A percentile compares a stretch with the other conserved stretches of the same genome.
These are phyloP conservation scores for Myiozetetes cayanensis DNA, from an alignment of 2,113 vertebrate genomes.

Conservation along the genomic window DNA sequence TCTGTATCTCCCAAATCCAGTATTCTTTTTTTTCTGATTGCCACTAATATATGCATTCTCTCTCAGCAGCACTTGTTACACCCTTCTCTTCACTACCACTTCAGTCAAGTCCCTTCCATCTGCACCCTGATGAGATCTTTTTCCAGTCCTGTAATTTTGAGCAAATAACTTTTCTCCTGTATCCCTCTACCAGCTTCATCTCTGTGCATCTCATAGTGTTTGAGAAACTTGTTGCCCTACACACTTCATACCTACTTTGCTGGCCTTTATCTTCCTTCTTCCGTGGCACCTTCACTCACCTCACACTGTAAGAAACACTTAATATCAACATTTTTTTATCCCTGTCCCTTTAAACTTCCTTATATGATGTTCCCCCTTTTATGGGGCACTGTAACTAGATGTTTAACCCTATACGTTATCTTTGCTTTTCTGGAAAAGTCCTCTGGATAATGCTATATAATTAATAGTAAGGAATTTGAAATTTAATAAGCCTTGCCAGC, in stretches of 20 bases:
- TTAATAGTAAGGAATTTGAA: background rate
- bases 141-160: background rate
- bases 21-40: background rate
- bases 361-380: background rate
- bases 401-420: background rate
- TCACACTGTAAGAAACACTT: background rate
- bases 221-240: background rate
- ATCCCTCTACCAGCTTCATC: background rate
- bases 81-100: background rate
- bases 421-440: background rate
- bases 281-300: background rate
- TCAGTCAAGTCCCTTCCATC: background rate
- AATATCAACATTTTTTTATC: background rate
- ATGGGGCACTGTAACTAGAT: background rate
- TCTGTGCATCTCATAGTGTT: background rate
- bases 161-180: background rate
- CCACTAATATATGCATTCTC: background rate
- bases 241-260: background rate
- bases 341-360: background rate
- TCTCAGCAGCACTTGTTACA: background rate
- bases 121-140: background rate
- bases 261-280: background rate
- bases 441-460: background rate
- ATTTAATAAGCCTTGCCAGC: background rate
- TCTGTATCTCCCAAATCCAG: background rate